phyloP scores from a whole-genome alignment of 2,888 invertebrate genomes.

The Tridacna gigas region DNA sequence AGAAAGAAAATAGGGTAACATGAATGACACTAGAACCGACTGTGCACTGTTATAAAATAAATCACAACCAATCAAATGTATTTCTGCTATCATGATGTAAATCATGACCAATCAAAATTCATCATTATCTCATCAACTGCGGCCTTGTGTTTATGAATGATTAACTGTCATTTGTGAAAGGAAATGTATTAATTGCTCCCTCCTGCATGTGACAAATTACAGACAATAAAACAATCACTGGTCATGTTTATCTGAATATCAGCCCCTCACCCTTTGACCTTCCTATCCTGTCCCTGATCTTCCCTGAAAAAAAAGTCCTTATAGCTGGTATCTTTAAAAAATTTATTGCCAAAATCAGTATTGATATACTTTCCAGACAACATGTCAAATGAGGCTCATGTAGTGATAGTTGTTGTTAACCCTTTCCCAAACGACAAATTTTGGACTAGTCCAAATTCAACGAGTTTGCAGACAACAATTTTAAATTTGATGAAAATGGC shows the following conservation, averaged over 20 bases:
- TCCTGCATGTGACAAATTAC: constrained; percentile 7
- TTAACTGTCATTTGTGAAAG: constrained; percentile 14
- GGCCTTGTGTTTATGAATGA: not conserved
- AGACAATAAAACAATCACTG: constrained; percentile 11
- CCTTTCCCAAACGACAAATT: no score
- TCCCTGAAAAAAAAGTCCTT: not conserved
- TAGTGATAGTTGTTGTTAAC: no score
- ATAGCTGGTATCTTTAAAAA: no score
- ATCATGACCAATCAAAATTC: constrained; percentile 1
- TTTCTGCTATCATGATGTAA: not conserved
- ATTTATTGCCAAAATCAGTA: no score
- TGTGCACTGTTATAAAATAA: no score
- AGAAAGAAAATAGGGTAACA: no score
- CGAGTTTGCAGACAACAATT: no score
- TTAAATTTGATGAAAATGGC: no score
- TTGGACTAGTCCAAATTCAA: no score
- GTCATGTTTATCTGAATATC: not conserved
- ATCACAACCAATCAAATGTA: constrained; percentile 2
- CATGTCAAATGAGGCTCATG: no score
- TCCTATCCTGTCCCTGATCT: not conserved
- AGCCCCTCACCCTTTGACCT: not conserved
- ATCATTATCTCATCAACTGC: constrained; percentile 8
- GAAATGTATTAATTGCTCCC: constrained; percentile 11
- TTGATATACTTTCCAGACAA: no score
- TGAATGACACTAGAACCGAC: no score